These are phyloP conservation scores for Lutjanus erythropterus DNA, from an alignment of 2,113 vertebrate genomes.

Conservation along the genomic window DNA sequence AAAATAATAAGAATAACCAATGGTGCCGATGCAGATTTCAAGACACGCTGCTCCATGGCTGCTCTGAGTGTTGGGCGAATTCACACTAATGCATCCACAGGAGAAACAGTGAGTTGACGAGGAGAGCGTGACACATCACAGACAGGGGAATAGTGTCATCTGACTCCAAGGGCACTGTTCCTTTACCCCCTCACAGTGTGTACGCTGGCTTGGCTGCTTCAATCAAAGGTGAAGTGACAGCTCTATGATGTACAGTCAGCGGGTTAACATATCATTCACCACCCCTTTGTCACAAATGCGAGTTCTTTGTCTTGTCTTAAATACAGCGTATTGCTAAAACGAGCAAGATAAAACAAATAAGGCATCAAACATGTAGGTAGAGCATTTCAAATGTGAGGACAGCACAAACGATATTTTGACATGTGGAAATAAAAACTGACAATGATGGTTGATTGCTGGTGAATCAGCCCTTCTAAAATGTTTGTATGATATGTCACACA, in stretches of 20 bases:
- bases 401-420: not conserved
- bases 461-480: too few species aligned
- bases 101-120: constrained; percentile 30
- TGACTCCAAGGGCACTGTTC: constrained; percentile 54
- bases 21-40: not conserved
- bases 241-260: constrained; percentile 37
- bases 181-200: constrained; percentile 35
- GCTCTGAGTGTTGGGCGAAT: not conserved
- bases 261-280: constrained; percentile 39
- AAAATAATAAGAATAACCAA: not conserved
- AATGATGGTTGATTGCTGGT: not conserved
- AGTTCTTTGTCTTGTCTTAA: constrained; percentile 11
- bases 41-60: not conserved
- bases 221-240: constrained; percentile 60
- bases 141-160: constrained; percentile 45
- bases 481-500: not conserved
- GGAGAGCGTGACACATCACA: constrained; percentile 46
- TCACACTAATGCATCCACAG: not conserved
- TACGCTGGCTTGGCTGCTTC: constrained; percentile 22
- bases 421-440: not conserved
- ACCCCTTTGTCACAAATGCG: constrained; percentile 20
- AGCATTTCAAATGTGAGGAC: not conserved
- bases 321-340: not conserved
- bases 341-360: not conserved
- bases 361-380: not conserved